Evolutionary conservation across 2,113 vertebrate genomes (phyloP).

Genomic region (Gasterosteus nipponicus): DNA sequence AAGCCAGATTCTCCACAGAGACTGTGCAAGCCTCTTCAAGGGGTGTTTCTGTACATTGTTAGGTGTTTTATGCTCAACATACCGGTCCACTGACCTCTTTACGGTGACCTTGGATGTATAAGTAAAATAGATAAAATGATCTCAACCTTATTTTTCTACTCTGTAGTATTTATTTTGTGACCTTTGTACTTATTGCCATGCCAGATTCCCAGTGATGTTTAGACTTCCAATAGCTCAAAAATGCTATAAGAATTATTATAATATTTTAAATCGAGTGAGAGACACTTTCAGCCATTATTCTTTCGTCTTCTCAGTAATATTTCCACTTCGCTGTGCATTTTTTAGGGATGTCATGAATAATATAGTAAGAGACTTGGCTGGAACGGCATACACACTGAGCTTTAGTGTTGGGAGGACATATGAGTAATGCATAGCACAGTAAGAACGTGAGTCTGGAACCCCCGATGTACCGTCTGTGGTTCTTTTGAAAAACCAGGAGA

Average conservation of each 20-base stretch:
- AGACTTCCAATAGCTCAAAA: conserved; percentile 18
- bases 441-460: conserved; percentile 38
- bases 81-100: conserved; percentile 32
- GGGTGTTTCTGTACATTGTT: conserved; percentile 39
- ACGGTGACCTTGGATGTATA: conserved; percentile 49
- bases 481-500: conserved; percentile 30
- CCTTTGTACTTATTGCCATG: conserved; percentile 25
- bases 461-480: conserved; percentile 53
- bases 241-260: conserved; percentile 19
- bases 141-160: conserved; percentile 68
- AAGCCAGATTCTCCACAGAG: conserved; percentile 39
- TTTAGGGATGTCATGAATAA: conserved; percentile 40
- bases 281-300: conserved; percentile 27
- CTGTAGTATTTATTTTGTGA: conserved; percentile 51
- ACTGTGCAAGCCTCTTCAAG: conserved; percentile 23
- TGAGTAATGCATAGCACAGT: conserved; percentile 52
- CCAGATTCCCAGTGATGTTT: conserved; percentile 30
- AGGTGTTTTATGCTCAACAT: conserved; percentile 36
- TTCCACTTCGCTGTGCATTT: conserved; percentile 35
- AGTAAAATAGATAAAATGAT: conserved; percentile 47
- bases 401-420: conserved; percentile 47
- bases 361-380: conserved; percentile 33
- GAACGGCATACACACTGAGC: conserved; percentile 46
- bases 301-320: conserved; percentile 36
- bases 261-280: conserved; percentile 13